Evolutionary conservation across 2,797 vertebrate genomes (phyloP).

Genomic region (Lepilemur ruficaudatus): DNA sequence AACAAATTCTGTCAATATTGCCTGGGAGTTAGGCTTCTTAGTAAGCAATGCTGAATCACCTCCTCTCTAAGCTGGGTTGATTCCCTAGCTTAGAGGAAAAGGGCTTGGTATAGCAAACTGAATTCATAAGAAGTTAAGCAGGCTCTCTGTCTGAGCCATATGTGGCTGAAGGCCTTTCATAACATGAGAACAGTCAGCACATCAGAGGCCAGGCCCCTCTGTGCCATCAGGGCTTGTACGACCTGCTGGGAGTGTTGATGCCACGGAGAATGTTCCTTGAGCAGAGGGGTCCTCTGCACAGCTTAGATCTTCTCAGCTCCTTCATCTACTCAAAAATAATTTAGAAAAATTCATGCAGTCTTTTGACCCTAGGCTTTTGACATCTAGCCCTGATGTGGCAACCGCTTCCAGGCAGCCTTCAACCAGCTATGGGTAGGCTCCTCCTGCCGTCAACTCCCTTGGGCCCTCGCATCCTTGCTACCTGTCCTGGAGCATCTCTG

Average conservation of each 20-base stretch:
- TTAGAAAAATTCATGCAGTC: too few species aligned
- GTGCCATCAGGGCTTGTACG: neutral
- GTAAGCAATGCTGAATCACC: constrained; percentile 48
- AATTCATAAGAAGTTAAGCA: constrained; percentile 9
- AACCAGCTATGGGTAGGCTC: neutral
- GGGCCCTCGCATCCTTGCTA: neutral
- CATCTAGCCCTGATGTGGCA: neutral
- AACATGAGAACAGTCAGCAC: neutral
- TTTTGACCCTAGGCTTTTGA: too few species aligned
- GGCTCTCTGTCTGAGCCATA: neutral
- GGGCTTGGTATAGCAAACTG: neutral
- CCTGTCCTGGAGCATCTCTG: neutral
- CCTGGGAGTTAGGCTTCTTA: constrained; percentile 42
- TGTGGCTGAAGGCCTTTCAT: neutral
- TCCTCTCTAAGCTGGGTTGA: neutral
- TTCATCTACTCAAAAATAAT: neutral
- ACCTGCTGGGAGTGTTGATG: too few species aligned
- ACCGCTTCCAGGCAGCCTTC: neutral
- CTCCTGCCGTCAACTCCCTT: neutral
- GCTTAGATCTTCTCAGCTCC: neutral
- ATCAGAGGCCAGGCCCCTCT: neutral
- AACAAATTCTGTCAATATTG: constrained; percentile 49
- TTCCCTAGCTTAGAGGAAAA: neutral
- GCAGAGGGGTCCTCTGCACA: neutral
- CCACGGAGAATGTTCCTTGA: neutral